Conservation (phyloP, 2,113 vertebrate genomes). For the Geococcyx californianus region DNA sequence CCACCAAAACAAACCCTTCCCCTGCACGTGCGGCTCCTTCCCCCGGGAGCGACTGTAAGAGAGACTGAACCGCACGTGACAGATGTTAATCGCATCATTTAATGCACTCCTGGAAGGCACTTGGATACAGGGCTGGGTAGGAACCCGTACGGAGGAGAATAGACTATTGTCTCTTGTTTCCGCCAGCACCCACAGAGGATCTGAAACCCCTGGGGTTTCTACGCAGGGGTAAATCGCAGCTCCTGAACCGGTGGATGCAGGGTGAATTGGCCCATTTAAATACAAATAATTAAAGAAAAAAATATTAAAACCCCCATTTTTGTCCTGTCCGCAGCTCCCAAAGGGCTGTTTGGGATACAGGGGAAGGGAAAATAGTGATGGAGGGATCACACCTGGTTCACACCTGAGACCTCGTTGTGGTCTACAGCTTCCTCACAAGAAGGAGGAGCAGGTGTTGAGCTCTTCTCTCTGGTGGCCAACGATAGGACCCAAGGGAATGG, state of each 20-base stretch:
- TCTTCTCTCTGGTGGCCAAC: no score
- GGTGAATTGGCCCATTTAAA: fast-evolving
- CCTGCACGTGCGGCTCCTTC: conserved; percentile 26
- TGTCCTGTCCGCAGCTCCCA: neutral
- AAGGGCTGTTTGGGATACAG: neutral
- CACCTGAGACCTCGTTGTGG: neutral
- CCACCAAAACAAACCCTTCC: conserved; percentile 51
- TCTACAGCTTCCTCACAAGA: no score
- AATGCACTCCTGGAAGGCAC: conserved; percentile 52
- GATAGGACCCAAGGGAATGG: no score
- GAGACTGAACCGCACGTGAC: conserved; percentile 29
- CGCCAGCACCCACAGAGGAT: fast-evolving
- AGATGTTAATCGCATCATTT: conserved; percentile 54
- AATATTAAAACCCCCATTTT: fast-evolving
- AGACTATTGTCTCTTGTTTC: neutral
- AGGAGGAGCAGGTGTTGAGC: no score
- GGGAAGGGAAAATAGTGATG: neutral
- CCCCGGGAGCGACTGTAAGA: conserved; percentile 22
- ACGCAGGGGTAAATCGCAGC: neutral
- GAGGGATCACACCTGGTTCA: fast-evolving
- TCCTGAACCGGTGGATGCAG: fast-evolving
- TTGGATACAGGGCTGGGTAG: neutral
- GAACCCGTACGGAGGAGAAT: neutral
- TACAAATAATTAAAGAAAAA: neutral
- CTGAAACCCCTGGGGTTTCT: neutral